Percentiles rank a stretch among this genome's conserved stretches.
Evolutionary conservation across 2,888 invertebrate species (phyloP).

Genomic region (Abscondita cerata): DNA sequence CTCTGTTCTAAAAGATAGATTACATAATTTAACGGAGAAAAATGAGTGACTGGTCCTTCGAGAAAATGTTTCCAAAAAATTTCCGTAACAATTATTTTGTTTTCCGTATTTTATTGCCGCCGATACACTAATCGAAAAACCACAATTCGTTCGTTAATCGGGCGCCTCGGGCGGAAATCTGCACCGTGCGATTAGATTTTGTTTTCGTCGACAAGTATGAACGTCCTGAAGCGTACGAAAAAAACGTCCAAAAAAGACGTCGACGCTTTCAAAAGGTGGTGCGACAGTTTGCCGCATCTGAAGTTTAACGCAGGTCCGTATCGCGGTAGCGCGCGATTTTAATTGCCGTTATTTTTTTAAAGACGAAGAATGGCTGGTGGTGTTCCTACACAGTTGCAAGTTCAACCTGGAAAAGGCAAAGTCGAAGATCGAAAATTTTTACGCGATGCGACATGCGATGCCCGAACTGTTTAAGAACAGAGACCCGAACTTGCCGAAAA

Average conservation of each 20-base stretch:
- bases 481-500: background rate
- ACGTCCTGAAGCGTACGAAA: background rate
- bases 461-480: background rate
- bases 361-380: constrained; percentile 1
- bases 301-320: background rate
- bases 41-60: no score
- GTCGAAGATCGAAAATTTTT: background rate
- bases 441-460: background rate
- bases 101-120: no score
- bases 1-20: no score
- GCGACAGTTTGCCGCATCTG: background rate
- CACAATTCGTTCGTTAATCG: no score
- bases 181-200: no score
- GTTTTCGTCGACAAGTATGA: background rate
- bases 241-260: background rate
- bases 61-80: no score
- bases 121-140: no score
- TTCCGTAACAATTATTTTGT: no score
- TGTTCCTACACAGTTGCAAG: background rate
- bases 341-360: no score
- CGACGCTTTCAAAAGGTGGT: background rate
- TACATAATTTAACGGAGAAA: no score
- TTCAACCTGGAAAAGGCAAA: background rate
- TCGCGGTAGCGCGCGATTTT: no score
- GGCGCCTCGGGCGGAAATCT: no score